Base-by-base conservation (phyloP, 2,797 vertebrate genomes). In the Coreius guichenoti region DNA sequence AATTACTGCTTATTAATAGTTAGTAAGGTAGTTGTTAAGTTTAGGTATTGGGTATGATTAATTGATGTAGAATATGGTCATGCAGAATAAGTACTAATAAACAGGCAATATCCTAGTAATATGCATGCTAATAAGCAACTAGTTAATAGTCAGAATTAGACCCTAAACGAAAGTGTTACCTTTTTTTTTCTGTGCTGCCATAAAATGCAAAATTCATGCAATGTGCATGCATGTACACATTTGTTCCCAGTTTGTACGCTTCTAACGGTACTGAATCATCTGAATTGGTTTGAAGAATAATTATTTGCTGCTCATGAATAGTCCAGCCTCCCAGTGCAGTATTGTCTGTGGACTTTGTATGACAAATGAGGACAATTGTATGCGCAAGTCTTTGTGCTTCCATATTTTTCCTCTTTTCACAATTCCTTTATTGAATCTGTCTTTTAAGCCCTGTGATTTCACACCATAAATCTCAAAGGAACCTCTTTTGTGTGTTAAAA, bases 321-420 rank as follows among this genome's bases (percentile, higher is more conserved):
- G 21, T 26, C 26, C 43, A 51, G 49, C 33, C 47, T 69, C 49
- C 31, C 47, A 17, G 74, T 33, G 56, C 58, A 23, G 56, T 63
- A 65, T 83, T 65, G 81, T 83, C 39, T 82, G 51, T 74, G 26
- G 70, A 74, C 81, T 47, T 47, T 49, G 69, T 45, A 26, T 74
- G 56, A 82, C 29, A 61, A 74, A 74, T 74, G 43, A 65, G 39
- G 19, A 49, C 58, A 63, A 75, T 75, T 74, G 70, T 82, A 65
- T 74, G 31, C n/a, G 11, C 14, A 54, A 68, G 31, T 36, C 65
- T 69, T 81, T 81, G 80, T 19, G 33, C n/a, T 56, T 56, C 19
- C 39, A 63, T n/a, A 49, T 17, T 63, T 33, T 13, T 47, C n/a
- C n/a, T 13, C 51, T 81, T 29, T 31, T 58, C 17, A 17, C 11